Percentiles rank a stretch among this genome's conserved stretches.
Evolutionary conservation across 30 jellyfish, hydroid and myxozoan genomes (phyloP).

Genomic region (Pseudorhiza aurosa): DNA sequence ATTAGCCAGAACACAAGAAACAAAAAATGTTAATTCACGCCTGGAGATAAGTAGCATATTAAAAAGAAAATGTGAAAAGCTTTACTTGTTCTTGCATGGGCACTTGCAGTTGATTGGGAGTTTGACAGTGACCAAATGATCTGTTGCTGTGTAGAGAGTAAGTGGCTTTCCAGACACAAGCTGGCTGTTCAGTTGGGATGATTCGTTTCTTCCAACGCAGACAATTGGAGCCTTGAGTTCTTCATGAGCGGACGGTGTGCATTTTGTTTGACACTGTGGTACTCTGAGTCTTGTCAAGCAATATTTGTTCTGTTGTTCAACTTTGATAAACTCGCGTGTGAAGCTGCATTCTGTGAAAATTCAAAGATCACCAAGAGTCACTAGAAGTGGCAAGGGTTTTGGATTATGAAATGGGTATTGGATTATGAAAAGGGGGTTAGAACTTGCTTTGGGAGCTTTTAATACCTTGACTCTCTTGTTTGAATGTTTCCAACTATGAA

Average conservation of each 20-base stretch:
- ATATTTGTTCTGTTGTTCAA: conserved; percentile 23
- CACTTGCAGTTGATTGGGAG: conserved; percentile 57
- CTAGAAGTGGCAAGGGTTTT: too few relatives aligned
- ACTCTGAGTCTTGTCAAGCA: conserved; percentile 50
- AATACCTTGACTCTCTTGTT: too few relatives aligned
- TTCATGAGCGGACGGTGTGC: conserved; percentile 10
- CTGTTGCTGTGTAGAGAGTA: conserved; percentile 32
- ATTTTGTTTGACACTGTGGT: conserved; percentile 46
- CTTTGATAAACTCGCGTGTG: conserved; percentile 34
- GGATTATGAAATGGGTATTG: too few relatives aligned
- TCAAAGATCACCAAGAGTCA: too few relatives aligned
- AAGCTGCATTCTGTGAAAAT: conserved; percentile 38
- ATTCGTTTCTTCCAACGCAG: conserved; percentile 42
- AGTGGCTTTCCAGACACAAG: conserved; percentile 28
- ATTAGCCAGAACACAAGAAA: too few relatives aligned
- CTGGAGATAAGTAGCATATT: too few relatives aligned
- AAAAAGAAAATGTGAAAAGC: not conserved
- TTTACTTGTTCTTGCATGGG: conserved; percentile 52
- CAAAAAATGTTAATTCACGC: too few relatives aligned
- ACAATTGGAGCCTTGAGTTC: conserved; percentile 36
- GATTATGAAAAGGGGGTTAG: too few relatives aligned
- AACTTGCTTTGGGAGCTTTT: too few relatives aligned
- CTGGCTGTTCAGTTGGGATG: conserved; percentile 27
- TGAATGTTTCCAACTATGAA: too few relatives aligned
- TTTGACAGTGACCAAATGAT: conserved; percentile 26